Percentiles rank a stretch among this genome's conserved stretches.
Evolutionary conservation across 2,797 vertebrate species (phyloP).

Genomic region (Coregonus suidteri): DNA sequence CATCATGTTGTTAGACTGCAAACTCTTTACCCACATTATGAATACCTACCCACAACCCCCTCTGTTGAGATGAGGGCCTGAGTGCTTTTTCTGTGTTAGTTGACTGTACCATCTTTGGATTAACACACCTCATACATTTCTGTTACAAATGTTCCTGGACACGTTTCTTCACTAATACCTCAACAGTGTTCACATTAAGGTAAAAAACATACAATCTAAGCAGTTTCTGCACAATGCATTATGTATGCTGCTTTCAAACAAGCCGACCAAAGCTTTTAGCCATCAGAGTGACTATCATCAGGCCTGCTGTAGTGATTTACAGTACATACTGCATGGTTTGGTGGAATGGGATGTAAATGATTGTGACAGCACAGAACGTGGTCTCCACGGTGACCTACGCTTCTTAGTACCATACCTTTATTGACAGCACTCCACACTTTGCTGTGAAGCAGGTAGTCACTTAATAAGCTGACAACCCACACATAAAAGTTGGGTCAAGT

Average conservation of each 20-base stretch:
- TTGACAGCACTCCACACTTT: slow-evolving; percentile 15
- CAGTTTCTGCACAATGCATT: slow-evolving; percentile 68
- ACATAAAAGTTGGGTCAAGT: not conserved
- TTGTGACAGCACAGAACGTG: slow-evolving; percentile 36
- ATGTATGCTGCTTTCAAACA: slow-evolving; percentile 60
- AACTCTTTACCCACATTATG: not conserved
- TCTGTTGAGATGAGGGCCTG: slow-evolving; percentile 3
- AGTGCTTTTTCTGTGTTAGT: slow-evolving; percentile 4
- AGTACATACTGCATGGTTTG: slow-evolving; percentile 47
- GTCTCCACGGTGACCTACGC: not conserved
- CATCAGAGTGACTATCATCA: slow-evolving; percentile 57
- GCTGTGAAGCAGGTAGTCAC: slow-evolving; percentile 27
- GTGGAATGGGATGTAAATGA: slow-evolving; percentile 33
- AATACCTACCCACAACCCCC: not conserved
- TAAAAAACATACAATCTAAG: slow-evolving; percentile 52
- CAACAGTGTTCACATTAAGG: slow-evolving; percentile 47
- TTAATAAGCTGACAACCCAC: not conserved
- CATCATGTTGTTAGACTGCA: slow-evolving; percentile 6
- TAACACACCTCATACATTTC: slow-evolving; percentile 20
- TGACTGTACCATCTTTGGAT: slow-evolving; percentile 5
- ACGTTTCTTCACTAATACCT: slow-evolving; percentile 41
- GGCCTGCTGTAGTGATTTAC: slow-evolving; percentile 42
- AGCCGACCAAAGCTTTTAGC: slow-evolving; percentile 61
- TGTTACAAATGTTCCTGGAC: no score
- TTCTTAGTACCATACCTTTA: not conserved